Evolutionary conservation across 2,888 invertebrate genomes (phyloP), one percentile per base, ranked within the genome.

Genomic region (Endotricha flammealis): DNA sequence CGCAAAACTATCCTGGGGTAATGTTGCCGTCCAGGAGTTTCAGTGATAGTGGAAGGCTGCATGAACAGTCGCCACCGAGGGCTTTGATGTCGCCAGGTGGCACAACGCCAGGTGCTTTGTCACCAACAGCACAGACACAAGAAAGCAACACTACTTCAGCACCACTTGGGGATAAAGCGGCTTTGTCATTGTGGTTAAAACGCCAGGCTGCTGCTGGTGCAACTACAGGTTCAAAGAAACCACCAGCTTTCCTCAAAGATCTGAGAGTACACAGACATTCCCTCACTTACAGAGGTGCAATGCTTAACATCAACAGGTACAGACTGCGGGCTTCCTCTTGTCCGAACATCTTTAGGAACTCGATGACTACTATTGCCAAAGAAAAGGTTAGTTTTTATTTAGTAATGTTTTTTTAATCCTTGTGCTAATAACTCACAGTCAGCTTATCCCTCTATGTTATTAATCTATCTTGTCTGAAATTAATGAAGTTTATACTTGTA

Each of bases 311-410:
- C 55, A 93, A 91, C 59, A 82, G 94, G 31, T 95, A 95, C 72
- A 87, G 94, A 29, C 83, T 95, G 32, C 86, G 94, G 44, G 95
- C 96, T 0, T 95, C 94, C 7, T 96, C 96, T 38, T 96, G 96
- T 64, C 96, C 97, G 1, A 95, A 97, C 71, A 95, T 97, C 63
- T 95, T 94, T 68, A 88, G 94, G 48, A 94, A 94, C 69, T 93
- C 94, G 0, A 94, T 94, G 92, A 93, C 93, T 1, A 94, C 94
- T 43, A 93, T 94, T 50, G 92, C 93, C n/a, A 92, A 93, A 64
- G 93, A 93, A 60, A 92, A 92, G 75, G 90, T 85, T 31, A 66
- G 68, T n/a, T n/a, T n/a, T n/a, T n/a, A n/a, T n/a, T n/a, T n/a
- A n/a, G n/a, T n/a, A n/a, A n/a, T n/a, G n/a, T n/a, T n/a, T n/a